These are phyloP conservation scores for Pycnomerus fuliginosus DNA, from an alignment of 2,888 invertebrate genomes.

Conservation along the genomic window DNA sequence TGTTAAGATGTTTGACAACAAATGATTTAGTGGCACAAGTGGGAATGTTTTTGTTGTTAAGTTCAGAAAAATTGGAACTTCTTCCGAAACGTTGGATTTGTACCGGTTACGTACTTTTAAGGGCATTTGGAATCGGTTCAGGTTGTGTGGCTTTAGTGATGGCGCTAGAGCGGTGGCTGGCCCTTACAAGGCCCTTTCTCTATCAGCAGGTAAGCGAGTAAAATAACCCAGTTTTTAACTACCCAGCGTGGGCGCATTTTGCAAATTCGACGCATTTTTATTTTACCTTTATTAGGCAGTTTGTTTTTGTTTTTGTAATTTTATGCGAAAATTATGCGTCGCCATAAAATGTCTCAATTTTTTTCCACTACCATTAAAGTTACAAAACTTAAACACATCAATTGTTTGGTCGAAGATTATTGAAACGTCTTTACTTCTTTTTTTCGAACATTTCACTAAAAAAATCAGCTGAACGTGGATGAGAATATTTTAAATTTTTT, in stretches of 20 bases:
- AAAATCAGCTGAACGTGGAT: no score
- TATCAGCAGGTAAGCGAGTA: slow-evolving; percentile 73
- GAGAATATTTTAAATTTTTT: no score
- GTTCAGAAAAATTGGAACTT: slow-evolving; percentile 56
- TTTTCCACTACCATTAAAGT: no score
- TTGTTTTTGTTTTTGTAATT: no score
- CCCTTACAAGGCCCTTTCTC: slow-evolving; percentile 81
- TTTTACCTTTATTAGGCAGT: no score
- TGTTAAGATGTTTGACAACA: slow-evolving; percentile 73
- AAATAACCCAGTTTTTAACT: slow-evolving; percentile 4
- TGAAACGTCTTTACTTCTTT: no score
- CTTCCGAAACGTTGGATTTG: slow-evolving; percentile 59
- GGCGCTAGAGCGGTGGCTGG: slow-evolving; percentile 85
- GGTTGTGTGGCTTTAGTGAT: slow-evolving; percentile 87
- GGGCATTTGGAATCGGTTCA: slow-evolving; percentile 82
- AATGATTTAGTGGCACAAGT: slow-evolving; percentile 78
- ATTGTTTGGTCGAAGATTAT: no score
- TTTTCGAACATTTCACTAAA: no score
- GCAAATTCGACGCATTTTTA: no score
- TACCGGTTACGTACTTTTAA: slow-evolving; percentile 68
- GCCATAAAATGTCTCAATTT: no score
- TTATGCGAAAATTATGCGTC: no score
- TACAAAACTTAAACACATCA: no score
- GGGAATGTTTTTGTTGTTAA: slow-evolving; percentile 74
- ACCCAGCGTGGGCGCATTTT: slow-evolving; percentile 5